A percentile compares a stretch with the other conserved stretches of the same genome.
phyloP scores from a whole-genome alignment of 2,113 vertebrate genomes.

The Sebastes fasciatus region DNA sequence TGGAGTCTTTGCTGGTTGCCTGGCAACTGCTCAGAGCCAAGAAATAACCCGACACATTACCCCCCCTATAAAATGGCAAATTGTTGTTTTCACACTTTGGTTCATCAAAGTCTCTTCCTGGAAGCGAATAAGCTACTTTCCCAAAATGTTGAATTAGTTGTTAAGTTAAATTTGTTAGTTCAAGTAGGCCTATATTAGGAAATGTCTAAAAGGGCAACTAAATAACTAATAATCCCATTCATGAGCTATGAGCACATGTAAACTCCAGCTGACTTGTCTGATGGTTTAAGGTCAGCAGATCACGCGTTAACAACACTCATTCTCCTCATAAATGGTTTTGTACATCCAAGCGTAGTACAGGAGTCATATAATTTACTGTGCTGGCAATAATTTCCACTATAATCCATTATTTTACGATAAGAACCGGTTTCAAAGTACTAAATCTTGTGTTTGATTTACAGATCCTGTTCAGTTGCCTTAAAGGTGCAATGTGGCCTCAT shows the following conservation, averaged over 20 bases:
- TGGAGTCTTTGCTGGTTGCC: neutral
- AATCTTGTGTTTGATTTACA: neutral
- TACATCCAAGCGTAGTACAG: neutral
- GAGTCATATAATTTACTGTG: neutral
- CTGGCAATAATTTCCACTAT: neutral
- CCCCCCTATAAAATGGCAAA: neutral
- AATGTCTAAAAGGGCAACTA: neutral
- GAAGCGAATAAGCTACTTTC: neutral
- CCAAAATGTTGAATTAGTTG: neutral
- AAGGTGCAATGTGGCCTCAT: neutral
- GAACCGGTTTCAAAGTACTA: neutral
- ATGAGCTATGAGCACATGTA: too few species aligned
- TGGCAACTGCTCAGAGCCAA: neutral
- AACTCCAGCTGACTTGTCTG: too few species aligned
- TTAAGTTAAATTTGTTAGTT: neutral
- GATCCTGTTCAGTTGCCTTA: neutral
- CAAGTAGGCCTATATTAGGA: neutral
- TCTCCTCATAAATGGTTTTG: neutral
- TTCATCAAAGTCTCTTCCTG: neutral
- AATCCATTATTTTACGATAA: neutral
- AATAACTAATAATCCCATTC: too few species aligned
- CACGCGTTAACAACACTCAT: neutral
- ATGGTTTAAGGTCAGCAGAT: neutral
- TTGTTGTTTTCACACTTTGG: neutral
- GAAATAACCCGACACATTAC: neutral